phyloP scores from a whole-genome alignment of 2,113 vertebrate genomes.

The Pedetes capensis region DNA sequence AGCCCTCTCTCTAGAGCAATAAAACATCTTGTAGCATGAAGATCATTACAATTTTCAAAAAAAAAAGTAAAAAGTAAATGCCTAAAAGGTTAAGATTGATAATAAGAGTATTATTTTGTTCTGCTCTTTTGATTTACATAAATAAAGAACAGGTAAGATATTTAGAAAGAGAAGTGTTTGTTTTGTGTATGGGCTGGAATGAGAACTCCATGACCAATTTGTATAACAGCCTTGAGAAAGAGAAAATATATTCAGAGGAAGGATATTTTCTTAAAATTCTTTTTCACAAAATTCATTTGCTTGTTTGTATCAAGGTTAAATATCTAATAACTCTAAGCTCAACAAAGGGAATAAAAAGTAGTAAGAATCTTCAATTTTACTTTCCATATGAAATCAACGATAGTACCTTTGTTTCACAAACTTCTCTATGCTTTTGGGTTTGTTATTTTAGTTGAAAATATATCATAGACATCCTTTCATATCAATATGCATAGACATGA shows the following conservation, averaged over 20 bases:
- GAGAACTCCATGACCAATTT: not conserved
- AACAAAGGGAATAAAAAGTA: not conserved
- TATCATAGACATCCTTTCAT: not conserved
- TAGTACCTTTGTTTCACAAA: not conserved
- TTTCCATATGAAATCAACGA: not conserved
- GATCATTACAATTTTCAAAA: not conserved
- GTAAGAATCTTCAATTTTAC: not conserved
- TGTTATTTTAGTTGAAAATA: conserved; percentile 14
- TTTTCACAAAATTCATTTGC: not conserved
- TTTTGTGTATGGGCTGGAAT: not conserved
- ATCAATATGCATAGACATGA: not conserved
- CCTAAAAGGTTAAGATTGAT: not conserved
- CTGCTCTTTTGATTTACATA: conserved; percentile 15
- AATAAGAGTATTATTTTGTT: not conserved
- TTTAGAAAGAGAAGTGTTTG: not conserved
- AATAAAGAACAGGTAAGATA: not conserved
- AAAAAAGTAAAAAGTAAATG: conserved; percentile 2
- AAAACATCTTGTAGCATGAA: not conserved
- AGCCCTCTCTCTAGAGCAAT: not conserved
- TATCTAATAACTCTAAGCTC: not conserved
- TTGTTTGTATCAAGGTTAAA: not conserved
- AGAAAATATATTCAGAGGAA: not conserved
- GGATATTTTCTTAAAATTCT: not conserved
- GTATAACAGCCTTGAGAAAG: not conserved
- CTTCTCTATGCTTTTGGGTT: not conserved